Percentiles rank a stretch among this genome's conserved stretches.
Conservation (phyloP, 2,888 invertebrate species). For the Platycheirus albimanus region DNA sequence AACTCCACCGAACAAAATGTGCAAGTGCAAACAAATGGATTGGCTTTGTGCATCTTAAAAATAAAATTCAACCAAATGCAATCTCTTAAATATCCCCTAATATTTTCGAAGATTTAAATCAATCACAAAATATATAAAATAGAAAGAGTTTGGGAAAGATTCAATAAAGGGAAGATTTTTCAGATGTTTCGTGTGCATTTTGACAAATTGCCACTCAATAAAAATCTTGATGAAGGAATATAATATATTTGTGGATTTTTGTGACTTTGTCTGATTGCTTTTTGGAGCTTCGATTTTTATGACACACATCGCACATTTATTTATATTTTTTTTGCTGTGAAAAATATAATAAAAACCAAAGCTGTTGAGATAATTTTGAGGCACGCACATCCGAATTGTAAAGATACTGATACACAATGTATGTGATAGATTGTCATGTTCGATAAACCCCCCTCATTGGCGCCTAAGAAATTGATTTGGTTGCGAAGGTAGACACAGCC, state of each 20-base stretch:
- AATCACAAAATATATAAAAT: neutral
- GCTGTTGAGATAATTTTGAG: neutral
- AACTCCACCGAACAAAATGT: no score
- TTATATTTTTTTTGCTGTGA: slow-evolving; percentile 4
- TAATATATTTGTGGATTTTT: slow-evolving; percentile 30
- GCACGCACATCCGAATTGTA: neutral
- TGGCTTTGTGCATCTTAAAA: neutral
- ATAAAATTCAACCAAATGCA: neutral
- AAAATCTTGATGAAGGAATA: slow-evolving; percentile 32
- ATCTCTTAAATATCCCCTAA: neutral
- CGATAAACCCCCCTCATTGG: neutral
- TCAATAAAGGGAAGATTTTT: slow-evolving; percentile 11
- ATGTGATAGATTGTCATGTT: neutral
- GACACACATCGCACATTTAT: slow-evolving; percentile 39
- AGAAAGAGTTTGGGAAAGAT: neutral
- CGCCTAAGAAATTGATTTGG: neutral
- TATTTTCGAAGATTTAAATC: neutral
- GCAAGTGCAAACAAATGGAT: neutral
- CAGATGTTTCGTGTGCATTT: neutral
- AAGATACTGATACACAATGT: neutral
- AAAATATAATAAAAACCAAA: slow-evolving; percentile 14
- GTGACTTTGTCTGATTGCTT: slow-evolving; percentile 31
- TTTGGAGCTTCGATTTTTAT: slow-evolving; percentile 35
- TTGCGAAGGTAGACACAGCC: neutral
- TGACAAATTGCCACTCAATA: slow-evolving; percentile 50